These are phyloP conservation scores for Hydractinia symbiolongicarpus DNA, from an alignment of 30 jellyfish, hydroid and myxozoan genomes.

Conservation along the genomic window DNA sequence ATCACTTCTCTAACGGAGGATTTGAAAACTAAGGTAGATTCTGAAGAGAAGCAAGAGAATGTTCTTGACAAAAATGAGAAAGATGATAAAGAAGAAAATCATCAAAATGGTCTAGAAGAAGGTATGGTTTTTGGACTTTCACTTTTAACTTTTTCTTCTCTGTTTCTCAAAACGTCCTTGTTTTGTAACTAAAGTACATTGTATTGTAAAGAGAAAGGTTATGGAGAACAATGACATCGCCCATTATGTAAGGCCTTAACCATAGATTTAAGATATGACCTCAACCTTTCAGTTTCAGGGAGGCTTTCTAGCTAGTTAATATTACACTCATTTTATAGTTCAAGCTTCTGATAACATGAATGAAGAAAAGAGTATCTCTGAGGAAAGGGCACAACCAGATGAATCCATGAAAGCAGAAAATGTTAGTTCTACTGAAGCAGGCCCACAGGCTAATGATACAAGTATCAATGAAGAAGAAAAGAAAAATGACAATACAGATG, in stretches of 20 bases:
- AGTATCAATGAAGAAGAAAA: neutral
- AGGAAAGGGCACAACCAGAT: conserved; percentile 3
- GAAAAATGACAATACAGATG: conserved; percentile 23
- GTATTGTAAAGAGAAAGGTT: too few species aligned
- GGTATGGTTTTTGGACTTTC: neutral
- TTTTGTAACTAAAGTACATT: too few species aligned
- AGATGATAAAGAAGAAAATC: neutral
- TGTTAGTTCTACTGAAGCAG: conserved; percentile 4
- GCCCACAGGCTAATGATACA: too few species aligned
- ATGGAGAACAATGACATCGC: too few species aligned
- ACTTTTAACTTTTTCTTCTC: neutral
- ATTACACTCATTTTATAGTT: conserved; percentile 31
- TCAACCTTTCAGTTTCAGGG: neutral
- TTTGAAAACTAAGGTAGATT: neutral
- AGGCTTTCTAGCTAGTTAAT: conserved; percentile 5
- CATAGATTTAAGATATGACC: too few species aligned
- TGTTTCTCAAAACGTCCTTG: too few species aligned
- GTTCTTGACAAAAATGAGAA: neutral
- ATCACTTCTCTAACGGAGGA: conserved; percentile 1
- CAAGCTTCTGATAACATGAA: conserved; percentile 18
- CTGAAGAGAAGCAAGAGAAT: neutral
- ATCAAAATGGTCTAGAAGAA: neutral
- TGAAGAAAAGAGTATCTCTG: conserved; percentile 15
- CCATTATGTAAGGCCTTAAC: too few species aligned
- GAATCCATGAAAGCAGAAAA: neutral